A percentile compares a stretch with the other conserved stretches of the same genome.
Evolutionary conservation across 2,113 vertebrate species (phyloP).

Genomic region (Corapipo altera): DNA sequence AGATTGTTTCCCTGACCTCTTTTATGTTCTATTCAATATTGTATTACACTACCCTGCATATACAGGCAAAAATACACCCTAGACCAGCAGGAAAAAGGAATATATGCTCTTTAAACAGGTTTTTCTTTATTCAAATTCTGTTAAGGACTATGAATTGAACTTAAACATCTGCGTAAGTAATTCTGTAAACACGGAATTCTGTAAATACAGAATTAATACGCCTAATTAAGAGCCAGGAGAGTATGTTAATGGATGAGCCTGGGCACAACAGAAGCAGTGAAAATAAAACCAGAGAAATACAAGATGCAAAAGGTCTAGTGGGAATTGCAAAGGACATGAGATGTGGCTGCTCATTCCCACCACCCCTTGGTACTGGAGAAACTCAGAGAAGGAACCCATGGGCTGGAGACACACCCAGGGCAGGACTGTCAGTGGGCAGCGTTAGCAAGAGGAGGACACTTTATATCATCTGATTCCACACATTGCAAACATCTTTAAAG

Average conservation of each 20-base stretch:
- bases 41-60: no score
- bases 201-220: neutral
- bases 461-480: neutral
- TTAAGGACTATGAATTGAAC: neutral
- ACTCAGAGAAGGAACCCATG: neutral
- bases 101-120: neutral
- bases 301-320: neutral
- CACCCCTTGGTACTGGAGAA: neutral
- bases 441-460: neutral
- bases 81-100: neutral
- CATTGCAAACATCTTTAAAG: neutral
- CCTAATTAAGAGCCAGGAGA: neutral
- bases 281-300: neutral
- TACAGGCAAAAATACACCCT: neutral
- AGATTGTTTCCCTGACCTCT: neutral
- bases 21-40: neutral
- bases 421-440: neutral
- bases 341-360: neutral
- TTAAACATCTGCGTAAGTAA: neutral
- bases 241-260: neutral
- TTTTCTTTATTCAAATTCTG: neutral
- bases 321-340: neutral
- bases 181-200: no score
- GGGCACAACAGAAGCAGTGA: neutral
- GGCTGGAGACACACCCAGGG: neutral